Percentiles rank a stretch among this genome's conserved stretches.
Evolutionary conservation across 35 echinoderm and acorn worm genomes (phyloP).

Genomic region (Ptychodera flava): DNA sequence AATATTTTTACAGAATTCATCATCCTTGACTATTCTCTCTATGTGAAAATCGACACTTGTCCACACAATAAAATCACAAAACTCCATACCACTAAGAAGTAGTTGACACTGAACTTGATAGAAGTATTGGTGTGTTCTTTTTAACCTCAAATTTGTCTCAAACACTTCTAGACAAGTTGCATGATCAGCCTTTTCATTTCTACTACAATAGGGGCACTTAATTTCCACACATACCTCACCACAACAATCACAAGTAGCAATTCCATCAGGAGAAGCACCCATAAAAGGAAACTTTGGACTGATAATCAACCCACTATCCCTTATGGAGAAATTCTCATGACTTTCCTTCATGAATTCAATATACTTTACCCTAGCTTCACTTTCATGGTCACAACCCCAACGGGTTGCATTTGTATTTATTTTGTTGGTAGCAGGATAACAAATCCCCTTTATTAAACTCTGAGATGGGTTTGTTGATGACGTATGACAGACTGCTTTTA

Average conservation of each 20-base stretch:
- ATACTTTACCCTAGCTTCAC: neutral
- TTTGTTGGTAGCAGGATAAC: constrained; percentile 35
- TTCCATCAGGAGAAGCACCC: constrained; percentile 40
- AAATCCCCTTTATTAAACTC: constrained; percentile 43
- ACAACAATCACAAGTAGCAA: constrained; percentile 29
- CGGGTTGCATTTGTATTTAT: constrained; percentile 36
- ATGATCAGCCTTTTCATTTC: neutral
- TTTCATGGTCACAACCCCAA: constrained; percentile 3
- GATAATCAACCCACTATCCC: neutral
- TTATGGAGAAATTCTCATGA: neutral
- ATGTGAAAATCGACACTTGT: constrained; percentile 10
- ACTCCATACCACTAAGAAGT: neutral
- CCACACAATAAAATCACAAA: constrained; percentile 28
- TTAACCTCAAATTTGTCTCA: neutral
- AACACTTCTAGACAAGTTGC: neutral
- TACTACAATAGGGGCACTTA: constrained; percentile 30
- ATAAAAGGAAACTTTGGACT: constrained; percentile 10
- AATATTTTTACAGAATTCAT: neutral
- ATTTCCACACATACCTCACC: constrained; percentile 15
- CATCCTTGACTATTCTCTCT: constrained; percentile 4
- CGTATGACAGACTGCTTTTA: constrained; percentile 41
- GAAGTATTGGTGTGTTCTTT: constrained; percentile 7
- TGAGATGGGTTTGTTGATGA: constrained; percentile 33
- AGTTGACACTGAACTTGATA: constrained; percentile 34
- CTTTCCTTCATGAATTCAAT: constrained; percentile 11